Base-by-base conservation (phyloP, 2,888 invertebrate species). In the Phorcus lineatus region DNA sequence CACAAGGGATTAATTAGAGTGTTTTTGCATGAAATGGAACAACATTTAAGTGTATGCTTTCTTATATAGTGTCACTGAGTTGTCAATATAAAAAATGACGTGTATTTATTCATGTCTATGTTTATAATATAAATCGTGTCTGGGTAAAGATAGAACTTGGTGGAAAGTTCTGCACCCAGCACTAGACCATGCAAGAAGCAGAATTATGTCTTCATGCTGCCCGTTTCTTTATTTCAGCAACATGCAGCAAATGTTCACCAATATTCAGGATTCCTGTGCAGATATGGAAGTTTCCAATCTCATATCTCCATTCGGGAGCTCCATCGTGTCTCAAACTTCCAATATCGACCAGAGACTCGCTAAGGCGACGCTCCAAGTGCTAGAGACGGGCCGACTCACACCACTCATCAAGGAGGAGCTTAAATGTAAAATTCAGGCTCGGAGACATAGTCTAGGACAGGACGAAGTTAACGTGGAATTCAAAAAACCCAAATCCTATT, bases 401-500 rank as follows among this genome's bases (percentile, higher is more conserved):
- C 82, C 83, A 0, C 81, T 89, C 36, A 83, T 89, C 17, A 90
- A 91, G 57, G 88, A 88, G 67, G 88, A 87, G 66, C 80, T 91
- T 6, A 86, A 87, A 54, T 84, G 81, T 57, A 85, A 85, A 17
- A 90, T 91, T 67, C 86, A 88, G 80, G 83, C 84, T 1, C 84
- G 89, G 67, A 79, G 90, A 4, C 80, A 86, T 66, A 81, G 84
- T 16, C 84, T 85, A 19, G 91, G 91, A 1, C 89, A 90, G 74
- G 87, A 80, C 0, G 88, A 87, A 40, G 78, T 89, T 36, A 79
- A 83, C 47, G 86, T 90, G 55, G 85, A 87, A 28, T 87, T 88
- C 75, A 75, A 81, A 7, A 78, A 82, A 13, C 86, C 87, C 16
- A 75, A 76, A 28, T 47, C 47, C 6, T 52, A 74, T 52, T 22